Evolutionary conservation across 2,797 vertebrate genomes (phyloP).

Genomic region (Artibeus lituratus): DNA sequence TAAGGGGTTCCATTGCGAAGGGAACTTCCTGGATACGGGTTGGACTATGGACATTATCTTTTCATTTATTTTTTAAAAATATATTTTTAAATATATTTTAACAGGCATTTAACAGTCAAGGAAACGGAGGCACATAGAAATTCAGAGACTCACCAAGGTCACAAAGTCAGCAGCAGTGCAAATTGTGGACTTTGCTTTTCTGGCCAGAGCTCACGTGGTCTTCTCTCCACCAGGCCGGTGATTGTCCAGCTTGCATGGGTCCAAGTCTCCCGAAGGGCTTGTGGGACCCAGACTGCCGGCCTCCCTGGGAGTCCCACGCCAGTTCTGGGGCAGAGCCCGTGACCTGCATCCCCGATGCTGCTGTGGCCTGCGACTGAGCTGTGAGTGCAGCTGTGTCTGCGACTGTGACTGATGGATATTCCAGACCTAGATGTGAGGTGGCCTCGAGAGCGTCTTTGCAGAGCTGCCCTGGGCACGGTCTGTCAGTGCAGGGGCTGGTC

Average conservation of each 20-base stretch:
- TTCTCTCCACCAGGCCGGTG: not conserved
- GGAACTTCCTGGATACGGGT: not conserved
- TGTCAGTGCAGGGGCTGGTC: not conserved
- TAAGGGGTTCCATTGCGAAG: not conserved
- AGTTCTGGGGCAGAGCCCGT: not conserved
- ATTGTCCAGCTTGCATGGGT: not conserved
- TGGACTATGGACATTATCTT: not conserved
- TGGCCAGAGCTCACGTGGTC: not conserved
- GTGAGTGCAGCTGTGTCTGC: fast-evolving
- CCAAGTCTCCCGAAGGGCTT: not conserved
- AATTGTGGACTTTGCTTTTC: not conserved
- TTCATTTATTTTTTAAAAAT: too few relatives aligned
- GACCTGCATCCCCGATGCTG: not conserved
- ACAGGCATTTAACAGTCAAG: not conserved
- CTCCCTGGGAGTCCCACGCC: not conserved
- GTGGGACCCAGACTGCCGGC: not conserved
- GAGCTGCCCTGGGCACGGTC: not conserved
- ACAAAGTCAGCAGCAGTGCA: not conserved
- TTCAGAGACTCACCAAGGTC: not conserved
- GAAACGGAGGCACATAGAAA: not conserved
- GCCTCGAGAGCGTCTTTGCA: not conserved
- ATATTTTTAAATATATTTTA: too few relatives aligned
- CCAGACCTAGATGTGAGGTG: not conserved
- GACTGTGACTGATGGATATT: not conserved
- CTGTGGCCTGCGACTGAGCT: not conserved